These are phyloP conservation scores for Ptilorrhoa leucosticta DNA, from an alignment of 2,113 vertebrate genomes.

Conservation along the genomic window DNA sequence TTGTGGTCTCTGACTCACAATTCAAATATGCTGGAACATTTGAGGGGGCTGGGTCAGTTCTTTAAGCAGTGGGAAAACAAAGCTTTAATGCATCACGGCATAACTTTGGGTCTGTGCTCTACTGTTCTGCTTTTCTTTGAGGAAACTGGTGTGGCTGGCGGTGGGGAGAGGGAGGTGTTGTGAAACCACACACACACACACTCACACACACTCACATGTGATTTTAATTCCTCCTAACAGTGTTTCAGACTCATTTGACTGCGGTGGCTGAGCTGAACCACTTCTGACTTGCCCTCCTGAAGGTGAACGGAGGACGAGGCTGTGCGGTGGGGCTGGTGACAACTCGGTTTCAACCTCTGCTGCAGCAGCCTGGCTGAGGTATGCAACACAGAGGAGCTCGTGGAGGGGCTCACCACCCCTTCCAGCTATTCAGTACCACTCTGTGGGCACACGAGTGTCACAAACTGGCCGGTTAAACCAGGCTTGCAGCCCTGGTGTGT, in stretches of 20 bases:
- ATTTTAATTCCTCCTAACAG: slow-evolving; percentile 7
- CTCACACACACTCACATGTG: neutral
- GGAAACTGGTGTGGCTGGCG: slow-evolving; percentile 10
- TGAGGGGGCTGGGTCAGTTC: slow-evolving; percentile 42
- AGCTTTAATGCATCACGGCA: slow-evolving; percentile 5
- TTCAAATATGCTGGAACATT: slow-evolving; percentile 47
- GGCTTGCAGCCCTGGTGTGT: neutral
- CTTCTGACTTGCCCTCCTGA: neutral
- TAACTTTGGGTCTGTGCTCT: slow-evolving; percentile 24
- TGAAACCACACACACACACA: neutral
- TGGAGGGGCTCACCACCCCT: neutral
- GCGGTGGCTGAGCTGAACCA: neutral
- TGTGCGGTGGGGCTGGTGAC: neutral
- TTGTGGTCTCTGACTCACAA: slow-evolving; percentile 55
- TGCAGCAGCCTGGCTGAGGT: neutral
- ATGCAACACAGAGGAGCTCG: neutral
- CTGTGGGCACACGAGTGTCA: neutral
- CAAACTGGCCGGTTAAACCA: neutral
- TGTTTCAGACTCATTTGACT: neutral
- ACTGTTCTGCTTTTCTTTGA: slow-evolving; percentile 49
- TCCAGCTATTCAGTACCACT: neutral
- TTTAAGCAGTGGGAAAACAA: slow-evolving; percentile 56
- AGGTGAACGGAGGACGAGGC: neutral
- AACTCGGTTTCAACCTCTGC: neutral
- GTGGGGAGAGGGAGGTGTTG: slow-evolving; percentile 25